A percentile compares a stretch with the other conserved stretches of the same genome.
These are phyloP conservation scores for Machaerirhynchus nigripectus DNA, from an alignment of 2,113 vertebrate species.

Conservation along the genomic window DNA sequence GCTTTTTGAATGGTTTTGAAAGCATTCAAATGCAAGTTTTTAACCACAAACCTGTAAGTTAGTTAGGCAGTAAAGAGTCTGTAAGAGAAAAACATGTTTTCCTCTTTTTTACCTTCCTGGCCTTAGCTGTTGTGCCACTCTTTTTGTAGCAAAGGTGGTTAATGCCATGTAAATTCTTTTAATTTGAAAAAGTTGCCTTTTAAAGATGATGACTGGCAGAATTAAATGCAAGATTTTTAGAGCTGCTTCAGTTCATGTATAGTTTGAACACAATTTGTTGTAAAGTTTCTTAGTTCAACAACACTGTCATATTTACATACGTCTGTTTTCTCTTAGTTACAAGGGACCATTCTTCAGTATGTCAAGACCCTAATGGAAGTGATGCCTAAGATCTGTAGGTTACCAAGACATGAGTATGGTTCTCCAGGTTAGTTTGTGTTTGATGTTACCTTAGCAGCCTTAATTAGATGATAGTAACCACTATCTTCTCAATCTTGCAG, in stretches of 20 bases:
- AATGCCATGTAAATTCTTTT: neutral
- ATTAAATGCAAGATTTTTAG: neutral
- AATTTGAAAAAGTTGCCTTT: neutral
- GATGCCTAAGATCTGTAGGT: constrained; percentile 89
- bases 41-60: neutral
- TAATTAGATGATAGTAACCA: neutral
- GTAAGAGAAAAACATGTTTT: neutral
- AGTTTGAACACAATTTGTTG: neutral
- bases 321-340: constrained; percentile 71
- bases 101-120: neutral
- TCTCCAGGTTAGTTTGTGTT: constrained; percentile 80
- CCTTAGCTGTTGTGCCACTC: neutral
- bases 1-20: neutral
- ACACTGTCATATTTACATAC: neutral
- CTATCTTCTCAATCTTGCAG: neutral
- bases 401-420: constrained; percentile 87
- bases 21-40: neutral
- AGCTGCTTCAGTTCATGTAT: neutral
- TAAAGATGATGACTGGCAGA: neutral
- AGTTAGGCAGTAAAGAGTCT: neutral
- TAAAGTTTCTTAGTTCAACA: neutral
- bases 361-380: constrained; percentile 91
- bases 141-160: neutral
- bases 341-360: constrained; percentile 88
- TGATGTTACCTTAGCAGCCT: neutral